These are phyloP conservation scores for Agonopterix subpropinquella DNA, from an alignment of 2,888 invertebrate species.

Conservation along the genomic window DNA sequence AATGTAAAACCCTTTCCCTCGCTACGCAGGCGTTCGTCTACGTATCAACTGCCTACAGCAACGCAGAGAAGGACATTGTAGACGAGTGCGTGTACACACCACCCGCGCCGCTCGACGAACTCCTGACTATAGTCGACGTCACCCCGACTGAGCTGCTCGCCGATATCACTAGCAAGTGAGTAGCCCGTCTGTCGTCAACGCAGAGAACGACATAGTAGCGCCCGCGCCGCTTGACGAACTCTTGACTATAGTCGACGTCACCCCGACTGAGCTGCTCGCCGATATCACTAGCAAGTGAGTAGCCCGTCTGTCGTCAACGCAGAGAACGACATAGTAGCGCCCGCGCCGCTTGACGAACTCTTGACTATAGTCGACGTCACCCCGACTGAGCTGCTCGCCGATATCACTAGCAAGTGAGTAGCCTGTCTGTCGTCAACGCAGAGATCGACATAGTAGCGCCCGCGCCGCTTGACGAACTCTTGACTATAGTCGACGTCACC, in stretches of 20 bases:
- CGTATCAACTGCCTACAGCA: conserved; percentile 90
- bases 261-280: conserved; percentile 66
- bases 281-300: conserved; percentile 73
- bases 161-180: conserved; percentile 72
- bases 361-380: conserved; percentile 77
- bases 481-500: conserved; percentile 76
- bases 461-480: conserved; percentile 76
- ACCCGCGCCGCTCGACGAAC: conserved; percentile 74
- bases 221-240: conserved; percentile 76
- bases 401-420: conserved; percentile 72
- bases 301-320: conserved; percentile 79
- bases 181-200: conserved; percentile 77
- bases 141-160: conserved; percentile 66
- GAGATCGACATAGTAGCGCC: conserved; percentile 78
- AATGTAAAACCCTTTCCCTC: not conserved
- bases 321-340: conserved; percentile 78
- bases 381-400: conserved; percentile 64
- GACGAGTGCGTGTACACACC: conserved; percentile 84
- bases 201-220: conserved; percentile 79
- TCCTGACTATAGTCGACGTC: conserved; percentile 77
- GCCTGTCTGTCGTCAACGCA: conserved; percentile 79
- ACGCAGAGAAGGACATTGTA: conserved; percentile 80
- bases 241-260: conserved; percentile 76
- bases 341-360: conserved; percentile 75
- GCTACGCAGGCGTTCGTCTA: conserved; percentile 78